phyloP scores from a whole-genome alignment of 1,140 invertebrate species.

The Venustaconcha ellipsiformis region DNA sequence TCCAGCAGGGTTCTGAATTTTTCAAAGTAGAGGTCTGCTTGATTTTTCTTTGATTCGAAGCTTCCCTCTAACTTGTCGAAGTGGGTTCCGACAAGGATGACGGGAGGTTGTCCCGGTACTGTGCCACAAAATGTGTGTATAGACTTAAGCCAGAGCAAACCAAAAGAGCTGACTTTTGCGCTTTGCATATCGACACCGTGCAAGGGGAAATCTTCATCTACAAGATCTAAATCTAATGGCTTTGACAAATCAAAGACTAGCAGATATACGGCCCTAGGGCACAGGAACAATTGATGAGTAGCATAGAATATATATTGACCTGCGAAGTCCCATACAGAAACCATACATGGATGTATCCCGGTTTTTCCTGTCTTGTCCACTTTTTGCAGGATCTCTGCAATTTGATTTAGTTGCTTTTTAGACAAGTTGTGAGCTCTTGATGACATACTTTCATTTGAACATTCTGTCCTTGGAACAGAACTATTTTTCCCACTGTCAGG shows the following conservation, averaged over 20 bases:
- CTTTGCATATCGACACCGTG: conserved; percentile 18
- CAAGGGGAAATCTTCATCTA: conserved; percentile 23
- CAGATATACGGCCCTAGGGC: conserved; percentile 17
- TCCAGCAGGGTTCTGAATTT: conserved; percentile 13
- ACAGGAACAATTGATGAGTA: conserved; percentile 30
- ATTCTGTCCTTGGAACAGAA: no score
- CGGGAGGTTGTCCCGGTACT: conserved; percentile 19
- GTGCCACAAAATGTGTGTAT: conserved; percentile 29
- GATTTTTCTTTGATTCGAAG: neutral
- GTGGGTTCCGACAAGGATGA: conserved; percentile 30
- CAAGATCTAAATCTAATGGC: conserved; percentile 13
- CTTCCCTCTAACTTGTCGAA: neutral
- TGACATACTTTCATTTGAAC: no score
- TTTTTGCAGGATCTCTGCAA: no score
- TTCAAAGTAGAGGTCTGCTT: conserved; percentile 18
- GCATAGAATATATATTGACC: conserved; percentile 30
- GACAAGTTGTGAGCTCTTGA: no score
- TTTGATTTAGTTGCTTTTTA: no score
- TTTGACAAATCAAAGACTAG: conserved; percentile 29
- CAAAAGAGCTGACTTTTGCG: conserved; percentile 11
- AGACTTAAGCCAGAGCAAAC: conserved; percentile 25
- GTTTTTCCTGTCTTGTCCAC: conserved; percentile 2
- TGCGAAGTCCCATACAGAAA: conserved; percentile 31
- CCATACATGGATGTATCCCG: conserved; percentile 4
- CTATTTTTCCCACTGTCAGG: no score